Base-by-base conservation (phyloP, 1,140 invertebrate genomes). In the Drosophila baimaii region DNA sequence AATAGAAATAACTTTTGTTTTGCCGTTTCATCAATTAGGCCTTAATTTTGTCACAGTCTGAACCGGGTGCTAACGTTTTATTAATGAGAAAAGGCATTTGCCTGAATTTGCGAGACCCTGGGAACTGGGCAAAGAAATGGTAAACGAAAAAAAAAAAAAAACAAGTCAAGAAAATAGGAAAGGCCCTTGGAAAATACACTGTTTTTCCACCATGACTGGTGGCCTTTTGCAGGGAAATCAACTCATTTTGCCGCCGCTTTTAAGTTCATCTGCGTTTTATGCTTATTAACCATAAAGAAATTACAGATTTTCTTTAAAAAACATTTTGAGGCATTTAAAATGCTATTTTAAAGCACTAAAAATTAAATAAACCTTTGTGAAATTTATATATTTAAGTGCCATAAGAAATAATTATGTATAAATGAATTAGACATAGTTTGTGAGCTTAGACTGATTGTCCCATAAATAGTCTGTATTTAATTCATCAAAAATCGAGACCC, bases 21-120 rank as follows among this genome's bases (percentile, higher is more conserved):
- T 86, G 82, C 75, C 82, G 85, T 85, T 88, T 86, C 82, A 88
- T 86, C 79, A 86, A 86, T 88, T 86, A 82, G 83, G 76, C 83
- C 83, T 86, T 88, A 79, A 82, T 86, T 88, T 86, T 82, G 51
- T 81, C 75, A 68, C 77, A 81, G 77, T 54, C 59, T 62, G 65
- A 69, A 69, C 78, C 78, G 82, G 65, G 82, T 85, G 82, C 74
- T 81, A 85, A 85, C 79, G 83, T 62, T 79, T 86, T 82, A 79
- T 82, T 86, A 86, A 86, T 86, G 83, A 76, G 62, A 66, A 43
- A 69, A 54, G 46, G 65, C 65, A 66, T 69, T 69, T 69, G 44
- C 57, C 41, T 54, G 61, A 10, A 41, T 39, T 29, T 41, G 3
- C 13, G 27, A 37, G 35, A 69, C 62, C 65, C 65, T 69, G 65